Evolutionary conservation across 2,113 vertebrate species (phyloP), one percentile per base, ranked within the genome.

Genomic region (Erythrocebus patas): DNA sequence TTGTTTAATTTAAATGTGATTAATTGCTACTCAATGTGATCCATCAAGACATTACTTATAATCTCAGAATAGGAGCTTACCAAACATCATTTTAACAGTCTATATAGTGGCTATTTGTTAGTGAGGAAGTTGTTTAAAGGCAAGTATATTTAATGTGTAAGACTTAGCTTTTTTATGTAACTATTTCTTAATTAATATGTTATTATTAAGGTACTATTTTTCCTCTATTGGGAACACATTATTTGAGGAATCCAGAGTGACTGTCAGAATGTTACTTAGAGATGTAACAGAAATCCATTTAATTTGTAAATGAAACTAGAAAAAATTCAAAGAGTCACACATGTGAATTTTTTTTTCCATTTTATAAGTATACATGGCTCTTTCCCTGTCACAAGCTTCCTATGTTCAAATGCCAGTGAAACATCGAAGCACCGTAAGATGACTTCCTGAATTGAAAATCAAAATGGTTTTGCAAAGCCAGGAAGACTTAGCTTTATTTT

Each of bases 161-260:
- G 5, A 84, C n/a, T 68, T 86, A 43, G 8, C 38, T 30, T 84
- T 86, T 79, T 79, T 95, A 91, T 32, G 45, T 55, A 91, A 55
- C n/a, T 66, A 86, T 91, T 91, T 66, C 40, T 89, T 91, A 82
- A 79, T 92, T 48, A 57, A 90, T 50, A 73, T 45, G 12, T 70
- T 91, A 55, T 91, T 94, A 88, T 79, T 55, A 93, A 72, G 16
- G 30, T 78, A 72, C 3, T 79, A 45, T 93, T 96, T 96, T 73
- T 91, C 61, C 43, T 88, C 27, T 78, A 38, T 25, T 55, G 57
- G 23, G 35, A 66, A 92, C 0, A 97, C 79, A 93, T 84, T 93
- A 89, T 80, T 90, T 87, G 43, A 97, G 75, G 20, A 90, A 52
- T 32, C 12, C 8, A 48, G 70, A 86, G 57, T 83, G 83, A 84